phyloP scores from a whole-genome alignment of 2,888 invertebrate species.

The Lasioglossum villosulum region DNA sequence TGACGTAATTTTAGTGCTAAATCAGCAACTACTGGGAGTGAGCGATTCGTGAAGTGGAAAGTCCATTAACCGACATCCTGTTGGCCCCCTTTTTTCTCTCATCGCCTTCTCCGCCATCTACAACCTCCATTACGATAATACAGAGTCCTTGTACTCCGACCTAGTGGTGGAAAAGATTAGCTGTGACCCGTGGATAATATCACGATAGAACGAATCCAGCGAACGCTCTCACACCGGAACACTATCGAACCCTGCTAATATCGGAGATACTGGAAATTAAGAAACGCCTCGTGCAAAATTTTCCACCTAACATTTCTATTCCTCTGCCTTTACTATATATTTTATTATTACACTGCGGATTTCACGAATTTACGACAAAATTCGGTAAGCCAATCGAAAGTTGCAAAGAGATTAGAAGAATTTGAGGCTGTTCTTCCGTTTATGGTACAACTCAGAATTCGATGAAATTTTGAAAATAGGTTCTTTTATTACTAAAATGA shows the following conservation, averaged over 20 bases:
- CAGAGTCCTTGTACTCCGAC: constrained; percentile 45
- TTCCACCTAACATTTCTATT: constrained; percentile 1
- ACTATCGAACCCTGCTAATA: constrained; percentile 33
- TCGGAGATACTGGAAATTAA: constrained; percentile 28
- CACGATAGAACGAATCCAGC: constrained; percentile 37
- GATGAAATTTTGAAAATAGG: no score
- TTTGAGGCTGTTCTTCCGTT: no score
- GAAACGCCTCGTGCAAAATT: neutral
- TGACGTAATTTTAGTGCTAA: constrained; percentile 72
- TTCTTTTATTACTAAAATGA: no score
- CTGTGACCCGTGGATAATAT: constrained; percentile 37
- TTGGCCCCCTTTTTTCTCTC: constrained; percentile 46
- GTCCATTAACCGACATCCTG: constrained; percentile 71
- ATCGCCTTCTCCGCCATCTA: constrained; percentile 25
- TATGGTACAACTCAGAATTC: no score
- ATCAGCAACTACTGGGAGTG: constrained; percentile 71
- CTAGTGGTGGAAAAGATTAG: constrained; percentile 41
- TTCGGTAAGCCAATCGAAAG: no score
- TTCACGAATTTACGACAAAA: neutral
- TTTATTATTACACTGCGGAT: neutral
- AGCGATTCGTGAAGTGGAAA: constrained; percentile 67
- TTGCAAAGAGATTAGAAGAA: no score
- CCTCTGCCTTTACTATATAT: neutral
- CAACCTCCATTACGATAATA: constrained; percentile 63
- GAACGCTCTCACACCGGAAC: constrained; percentile 20